Base-by-base conservation (phyloP, 2,113 vertebrate species). In the Phoenicopterus ruber region DNA sequence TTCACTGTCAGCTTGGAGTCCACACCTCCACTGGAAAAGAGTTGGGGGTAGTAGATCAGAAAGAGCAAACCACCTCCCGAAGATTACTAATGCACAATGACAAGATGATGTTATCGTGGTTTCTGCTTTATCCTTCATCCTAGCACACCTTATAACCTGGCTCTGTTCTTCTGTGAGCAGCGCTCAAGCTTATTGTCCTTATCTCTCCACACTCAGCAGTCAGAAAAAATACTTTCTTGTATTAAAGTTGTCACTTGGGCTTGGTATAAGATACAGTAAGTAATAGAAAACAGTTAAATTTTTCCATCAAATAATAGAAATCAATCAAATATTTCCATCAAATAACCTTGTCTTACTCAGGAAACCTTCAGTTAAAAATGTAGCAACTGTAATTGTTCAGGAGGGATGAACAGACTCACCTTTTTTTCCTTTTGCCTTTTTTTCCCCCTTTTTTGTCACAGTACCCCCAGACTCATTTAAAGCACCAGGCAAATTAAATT, bases 401-500 rank as follows among this genome's bases (percentile, higher is more conserved):
- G 34, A 92, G 31, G 17, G 31, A 74, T 63, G 21, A 86, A 25
- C 5, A 58, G 26, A 42, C 7, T 73, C n/a, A 82, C 10, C 1
- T 49, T 79, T 71, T 42, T 69, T 77, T 28, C 42, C 42, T 14
- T 83, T 19, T 17, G 10, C 12, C 5, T 29, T 36, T 29, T 54
- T 22, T 0, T 0, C 7, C 9, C 50, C 4, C 38, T 16, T 74
- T 87, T 97, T 90, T 78, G 26, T 90, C 44, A 83, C 22, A 82
- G 82, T 87, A 66, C 18, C 14, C 79, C 82, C 72, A 63, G 87
- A 36, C 11, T 92, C 38, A 91, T 88, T 93, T 96, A 94, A 98
- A 97, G 57, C 10, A 50, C 22, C 42, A 78, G 38, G 38, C 82
- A 95, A 93, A 96, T 92, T 80, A 95, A 91, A 96, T 85, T 82